Evolutionary conservation across 2,113 vertebrate species (phyloP).

Genomic region (Prolemur simus): DNA sequence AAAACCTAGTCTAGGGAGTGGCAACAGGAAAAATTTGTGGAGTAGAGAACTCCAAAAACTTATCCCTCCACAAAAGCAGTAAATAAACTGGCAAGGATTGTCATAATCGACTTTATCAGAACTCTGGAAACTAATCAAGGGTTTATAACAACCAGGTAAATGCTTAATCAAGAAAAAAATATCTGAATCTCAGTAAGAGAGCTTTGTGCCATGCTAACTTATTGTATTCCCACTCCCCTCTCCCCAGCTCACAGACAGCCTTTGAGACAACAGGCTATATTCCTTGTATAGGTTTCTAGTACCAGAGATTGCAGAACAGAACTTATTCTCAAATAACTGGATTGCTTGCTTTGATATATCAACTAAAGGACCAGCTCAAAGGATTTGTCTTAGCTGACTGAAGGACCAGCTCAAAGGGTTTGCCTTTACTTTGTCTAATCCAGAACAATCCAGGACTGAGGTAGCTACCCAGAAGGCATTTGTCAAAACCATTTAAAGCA

Average conservation of each 20-base stretch:
- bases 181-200: neutral
- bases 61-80: neutral
- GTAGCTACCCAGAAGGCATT: neutral
- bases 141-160: neutral
- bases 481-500: slow-evolving; percentile 32
- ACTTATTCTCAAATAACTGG: neutral
- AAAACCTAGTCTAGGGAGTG: neutral
- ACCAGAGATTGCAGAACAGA: neutral
- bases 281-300: neutral
- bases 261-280: neutral
- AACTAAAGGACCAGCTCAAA: too few relatives aligned
- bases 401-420: neutral
- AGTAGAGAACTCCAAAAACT: neutral
- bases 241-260: neutral
- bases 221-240: neutral
- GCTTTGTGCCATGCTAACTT: neutral
- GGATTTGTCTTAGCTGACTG: neutral
- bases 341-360: neutral
- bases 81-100: neutral
- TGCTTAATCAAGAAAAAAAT: neutral
- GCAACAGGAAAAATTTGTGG: neutral
- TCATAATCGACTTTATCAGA: neutral
- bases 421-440: slow-evolving; percentile 14
- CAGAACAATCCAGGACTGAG: neutral
- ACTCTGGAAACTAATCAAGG: neutral